Evolutionary conservation across 2,888 invertebrate species (phyloP), one percentile per base, ranked within the genome.

Genomic region (Glyphotaelius pellucidus): DNA sequence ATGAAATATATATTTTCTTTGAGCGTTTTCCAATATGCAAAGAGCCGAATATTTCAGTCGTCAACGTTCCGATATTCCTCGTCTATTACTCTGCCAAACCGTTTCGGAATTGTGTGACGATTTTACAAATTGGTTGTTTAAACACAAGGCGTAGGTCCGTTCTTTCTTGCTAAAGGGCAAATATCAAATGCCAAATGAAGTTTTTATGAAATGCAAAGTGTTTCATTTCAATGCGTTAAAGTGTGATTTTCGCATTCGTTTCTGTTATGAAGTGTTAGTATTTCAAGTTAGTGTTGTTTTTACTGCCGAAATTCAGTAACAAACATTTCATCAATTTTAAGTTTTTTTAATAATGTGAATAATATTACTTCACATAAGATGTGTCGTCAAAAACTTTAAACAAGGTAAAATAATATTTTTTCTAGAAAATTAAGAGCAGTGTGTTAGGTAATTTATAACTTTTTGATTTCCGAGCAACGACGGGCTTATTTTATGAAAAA

Each of bases 11-110:
- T 80, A 80, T 89, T 89, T 80, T 11, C 88, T 32, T 79, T 52
- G 88, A 89, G 88, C 88, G 88, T 89, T 89, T 89, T 89, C 88
- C 88, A 80, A 89, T 89, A 89, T 89, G 67, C 88, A 89, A 84
- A 84, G 88, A 89, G 88, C 25, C 67, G 80, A 79, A 89, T 89
- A 89, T 89, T 79, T 89, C 79, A 89, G 52, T n/a, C 32, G 88
- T n/a, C 35, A 89, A 79, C 79, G 67, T 89, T 89, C 88, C 88
- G 79, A 89, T 89, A 89, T 79, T 83, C 35, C 52, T 38, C 80
- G 88, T 89, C 88, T 89, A 79, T 14, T 67, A 35, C 88, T 79
- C 79, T 32, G 88, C 88, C 38, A 79, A 89, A 80, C 88, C 35
- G 88, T 89, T 89, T 89, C 38, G 79, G 88, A 80, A 89, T 89